These are phyloP conservation scores for Melinaea marsaeus DNA, from an alignment of 2,888 invertebrate species.

Conservation along the genomic window DNA sequence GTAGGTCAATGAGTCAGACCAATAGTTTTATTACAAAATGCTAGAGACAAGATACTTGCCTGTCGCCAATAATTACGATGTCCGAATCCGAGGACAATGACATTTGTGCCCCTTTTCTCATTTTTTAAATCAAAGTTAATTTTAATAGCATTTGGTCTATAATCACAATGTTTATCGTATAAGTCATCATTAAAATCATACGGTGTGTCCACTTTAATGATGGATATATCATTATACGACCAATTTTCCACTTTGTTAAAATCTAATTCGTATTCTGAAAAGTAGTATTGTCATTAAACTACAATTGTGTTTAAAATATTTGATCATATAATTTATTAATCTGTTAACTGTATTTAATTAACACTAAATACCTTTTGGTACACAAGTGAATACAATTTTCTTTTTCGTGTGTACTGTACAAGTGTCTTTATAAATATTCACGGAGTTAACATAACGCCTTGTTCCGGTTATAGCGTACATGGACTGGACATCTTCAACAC, in stretches of 20 bases:
- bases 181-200: conserved; percentile 34
- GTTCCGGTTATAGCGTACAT: conserved; percentile 39
- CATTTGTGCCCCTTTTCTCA: conserved; percentile 35
- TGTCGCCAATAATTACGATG: conserved; percentile 36
- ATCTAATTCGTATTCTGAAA: conserved; percentile 44
- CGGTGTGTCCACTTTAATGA: conserved; percentile 46
- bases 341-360: too few species aligned
- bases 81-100: conserved; percentile 44
- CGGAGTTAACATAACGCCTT: conserved; percentile 34
- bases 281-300: background rate
- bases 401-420: conserved; percentile 45
- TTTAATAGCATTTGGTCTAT: conserved; percentile 36
- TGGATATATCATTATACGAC: conserved; percentile 49
- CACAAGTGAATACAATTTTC: conserved; percentile 43
- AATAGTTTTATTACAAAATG: too few species aligned
- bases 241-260: conserved; percentile 42
- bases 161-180: conserved; percentile 35
- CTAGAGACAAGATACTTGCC: conserved; percentile 30
- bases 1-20: background rate
- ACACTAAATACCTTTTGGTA: conserved; percentile 39
- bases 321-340: too few species aligned
- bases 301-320: too few species aligned
- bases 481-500: conserved; percentile 37
- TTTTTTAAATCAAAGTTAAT: conserved; percentile 41
- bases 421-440: conserved; percentile 32